Base-by-base conservation (phyloP, 2,113 vertebrate species). In the Spermophilus dauricus region DNA sequence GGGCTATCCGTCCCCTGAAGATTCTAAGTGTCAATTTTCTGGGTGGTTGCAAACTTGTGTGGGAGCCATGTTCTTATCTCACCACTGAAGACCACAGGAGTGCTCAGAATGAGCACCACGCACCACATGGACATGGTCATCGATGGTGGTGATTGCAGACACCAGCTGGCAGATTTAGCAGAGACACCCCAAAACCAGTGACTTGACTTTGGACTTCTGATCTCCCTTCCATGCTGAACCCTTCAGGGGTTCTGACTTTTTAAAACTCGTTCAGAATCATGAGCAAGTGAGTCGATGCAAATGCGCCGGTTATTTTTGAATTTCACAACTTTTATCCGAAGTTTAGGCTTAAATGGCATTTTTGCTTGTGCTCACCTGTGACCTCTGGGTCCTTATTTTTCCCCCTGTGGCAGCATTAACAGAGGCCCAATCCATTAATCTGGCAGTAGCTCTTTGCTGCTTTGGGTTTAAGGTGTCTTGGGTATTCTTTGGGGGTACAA, bases 241-340 rank as follows among this genome's bases (percentile, higher is more conserved):
- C 81, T 81, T 80, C 58, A 84, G 85, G 89, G 80, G 45, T 72
- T 92, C 72, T 72, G 56, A 80, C 42, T 94, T 90, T 61, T 92
- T 85, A 89, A 91, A 95, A 88, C n/a, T 72, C 39, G 7, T 77
- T 77, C 73, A 11, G 73, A 91, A 80, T 65, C 30, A 13, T 30
- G 53, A 90, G 42, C 51, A 45, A 51, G n/a, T 53, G n/a, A 39
- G 22, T 65, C 34, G 77, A 4, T 73, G 12, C 51, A 80, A 18
- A 28, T 16, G 32, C 3, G 42, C 34, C 17, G 48, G 91, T 24
- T 70, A 32, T 32, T 82, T 95, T 67, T 82, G 2, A 76, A 80
- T 56, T 12, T 84, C 14, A 58, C 2, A 42, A 3, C 89, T 86
- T 89, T 51, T 70, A 17, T 34, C 30, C 70, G 58, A 18, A 16